Percentiles rank a stretch among this genome's conserved stretches.
phyloP scores from a whole-genome alignment of 2,888 invertebrate genomes.

The Lypha dubia region DNA sequence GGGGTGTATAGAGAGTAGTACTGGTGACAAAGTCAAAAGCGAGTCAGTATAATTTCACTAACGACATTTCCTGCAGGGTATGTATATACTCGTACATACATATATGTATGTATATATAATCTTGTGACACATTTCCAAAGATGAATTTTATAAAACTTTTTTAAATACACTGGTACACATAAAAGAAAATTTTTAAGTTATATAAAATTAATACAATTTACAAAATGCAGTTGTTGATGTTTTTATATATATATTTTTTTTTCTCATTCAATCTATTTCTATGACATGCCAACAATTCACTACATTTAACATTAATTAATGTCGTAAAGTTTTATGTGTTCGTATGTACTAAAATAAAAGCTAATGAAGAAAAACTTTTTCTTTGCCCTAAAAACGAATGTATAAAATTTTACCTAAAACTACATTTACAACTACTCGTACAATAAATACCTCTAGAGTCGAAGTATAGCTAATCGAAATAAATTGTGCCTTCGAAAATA shows the following conservation, averaged over 20 bases:
- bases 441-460: background rate
- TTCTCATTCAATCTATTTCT: constrained; percentile 7
- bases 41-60: too few relatives aligned
- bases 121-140: background rate
- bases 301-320: constrained; percentile 65
- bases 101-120: too few relatives aligned
- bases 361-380: constrained; percentile 21
- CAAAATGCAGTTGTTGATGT: constrained; percentile 53
- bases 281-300: constrained; percentile 51
- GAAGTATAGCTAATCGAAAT: constrained; percentile 37
- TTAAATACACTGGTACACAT: background rate
- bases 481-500: constrained; percentile 8
- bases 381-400: background rate
- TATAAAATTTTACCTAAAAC: constrained; percentile 16
- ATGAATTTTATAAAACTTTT: background rate
- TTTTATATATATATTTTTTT: constrained; percentile 1
- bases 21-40: too few relatives aligned
- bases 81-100: too few relatives aligned
- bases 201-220: constrained; percentile 15
- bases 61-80: too few relatives aligned
- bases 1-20: too few relatives aligned
- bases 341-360: constrained; percentile 10
- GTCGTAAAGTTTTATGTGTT: constrained; percentile 37
- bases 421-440: constrained; percentile 1
- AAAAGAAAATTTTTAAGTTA: background rate